Evolutionary conservation across 2,113 vertebrate genomes (phyloP).

Genomic region (Cercocebus atys): DNA sequence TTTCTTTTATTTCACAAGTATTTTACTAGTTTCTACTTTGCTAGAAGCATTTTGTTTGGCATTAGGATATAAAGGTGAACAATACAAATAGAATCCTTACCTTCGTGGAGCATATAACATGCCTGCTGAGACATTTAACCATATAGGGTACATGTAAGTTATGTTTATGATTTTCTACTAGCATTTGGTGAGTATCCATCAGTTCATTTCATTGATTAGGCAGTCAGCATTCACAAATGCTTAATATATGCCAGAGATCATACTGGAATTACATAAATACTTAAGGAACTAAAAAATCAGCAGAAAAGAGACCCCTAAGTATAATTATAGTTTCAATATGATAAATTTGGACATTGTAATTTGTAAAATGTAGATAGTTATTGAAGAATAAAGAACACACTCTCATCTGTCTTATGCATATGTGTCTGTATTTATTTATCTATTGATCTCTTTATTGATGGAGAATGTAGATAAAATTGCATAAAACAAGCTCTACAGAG

Average conservation of each 20-base stretch:
- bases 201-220: background rate
- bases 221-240: background rate
- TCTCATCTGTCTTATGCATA: background rate
- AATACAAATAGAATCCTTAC: background rate
- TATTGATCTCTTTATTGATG: background rate
- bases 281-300: background rate
- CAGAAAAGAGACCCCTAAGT: background rate
- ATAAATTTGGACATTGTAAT: background rate
- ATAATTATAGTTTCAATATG: background rate
- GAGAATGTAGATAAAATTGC: background rate
- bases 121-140: background rate
- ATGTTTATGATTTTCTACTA: background rate
- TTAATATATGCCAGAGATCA: background rate
- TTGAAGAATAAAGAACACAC: background rate
- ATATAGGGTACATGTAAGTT: background rate
- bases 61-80: background rate
- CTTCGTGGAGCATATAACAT: background rate
- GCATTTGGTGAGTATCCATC: background rate
- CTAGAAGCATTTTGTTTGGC: background rate
- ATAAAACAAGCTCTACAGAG: background rate
- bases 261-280: background rate
- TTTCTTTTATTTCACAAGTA: background rate
- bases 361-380: background rate
- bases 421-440: background rate
- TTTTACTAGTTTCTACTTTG: background rate